Percentiles rank a stretch among this genome's conserved stretches.
Evolutionary conservation across 2,888 invertebrate genomes (phyloP).

Genomic region (Sinohyriopsis cumingii): DNA sequence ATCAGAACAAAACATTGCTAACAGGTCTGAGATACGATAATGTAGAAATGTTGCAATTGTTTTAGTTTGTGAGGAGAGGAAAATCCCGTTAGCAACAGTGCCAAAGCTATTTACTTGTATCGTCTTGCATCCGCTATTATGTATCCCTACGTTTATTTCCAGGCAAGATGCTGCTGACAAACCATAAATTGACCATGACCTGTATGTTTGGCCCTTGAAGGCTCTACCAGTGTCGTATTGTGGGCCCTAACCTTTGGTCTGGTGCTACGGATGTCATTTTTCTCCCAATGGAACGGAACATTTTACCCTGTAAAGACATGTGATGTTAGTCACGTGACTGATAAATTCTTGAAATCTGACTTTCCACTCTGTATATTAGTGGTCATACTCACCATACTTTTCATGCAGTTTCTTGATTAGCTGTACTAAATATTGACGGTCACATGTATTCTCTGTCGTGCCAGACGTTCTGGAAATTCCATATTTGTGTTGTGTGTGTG

Average conservation of each 20-base stretch:
- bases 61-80: no score
- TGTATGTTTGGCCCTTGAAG: constrained; percentile 66
- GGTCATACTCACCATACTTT: neutral
- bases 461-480: no score
- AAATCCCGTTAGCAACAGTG: no score
- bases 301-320: constrained; percentile 46
- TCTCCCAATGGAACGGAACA: constrained; percentile 62
- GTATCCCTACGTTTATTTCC: constrained; percentile 15
- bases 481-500: no score
- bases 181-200: constrained; percentile 52
- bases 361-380: constrained; percentile 1
- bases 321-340: constrained; percentile 8
- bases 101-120: no score
- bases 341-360: constrained; percentile 2
- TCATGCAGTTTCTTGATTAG: neutral
- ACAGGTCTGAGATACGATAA: no score
- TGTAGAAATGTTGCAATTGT: no score
- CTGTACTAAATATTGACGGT: neutral
- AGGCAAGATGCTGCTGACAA: constrained; percentile 49
- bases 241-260: constrained; percentile 71
- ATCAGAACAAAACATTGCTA: no score
- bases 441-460: no score
- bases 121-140: no score
- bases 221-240: constrained; percentile 69
- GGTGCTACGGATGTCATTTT: constrained; percentile 72